phyloP scores from a whole-genome alignment of 64 coral and sea anemone genomes.

The Montipora efflorescens region DNA sequence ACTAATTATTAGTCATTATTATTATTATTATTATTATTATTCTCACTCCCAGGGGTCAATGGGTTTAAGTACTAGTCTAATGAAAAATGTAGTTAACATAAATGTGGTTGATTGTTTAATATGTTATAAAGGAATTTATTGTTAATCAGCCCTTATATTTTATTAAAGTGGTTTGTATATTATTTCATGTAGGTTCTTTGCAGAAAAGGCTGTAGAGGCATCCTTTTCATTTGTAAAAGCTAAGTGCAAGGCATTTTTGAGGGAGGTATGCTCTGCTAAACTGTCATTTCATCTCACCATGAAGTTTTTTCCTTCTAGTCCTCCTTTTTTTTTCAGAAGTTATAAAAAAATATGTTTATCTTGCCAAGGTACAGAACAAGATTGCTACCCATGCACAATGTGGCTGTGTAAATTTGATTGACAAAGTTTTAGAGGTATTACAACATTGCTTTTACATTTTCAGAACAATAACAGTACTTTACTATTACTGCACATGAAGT shows the following conservation, averaged over 20 bases:
- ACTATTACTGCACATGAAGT: no score
- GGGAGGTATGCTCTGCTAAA: constrained; percentile 1
- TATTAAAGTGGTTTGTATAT: not conserved
- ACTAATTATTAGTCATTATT: no score
- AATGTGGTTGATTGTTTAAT: no score
- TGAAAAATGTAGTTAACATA: no score
- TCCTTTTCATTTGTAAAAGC: constrained; percentile 58
- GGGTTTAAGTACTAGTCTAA: no score
- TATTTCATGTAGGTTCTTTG: constrained; percentile 36
- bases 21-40: no score
- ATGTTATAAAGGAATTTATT: no score
- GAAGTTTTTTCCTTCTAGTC: no score
- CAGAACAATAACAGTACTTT: no score
- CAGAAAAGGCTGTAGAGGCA: constrained; percentile 47
- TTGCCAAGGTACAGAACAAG: constrained; percentile 24
- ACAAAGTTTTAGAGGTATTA: constrained; percentile 53
- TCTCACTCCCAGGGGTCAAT: no score
- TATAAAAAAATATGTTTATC: not conserved
- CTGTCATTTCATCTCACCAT: not conserved
- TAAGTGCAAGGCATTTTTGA: constrained; percentile 8
- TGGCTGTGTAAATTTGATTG: constrained; percentile 47
- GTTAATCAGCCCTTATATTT: no score
- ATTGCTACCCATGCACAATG: constrained; percentile 29
- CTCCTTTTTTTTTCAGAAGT: not conserved
- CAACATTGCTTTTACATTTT: not conserved